Conservation (phyloP, 2,113 vertebrate genomes). For the Ornithorhynchus anatinus region DNA sequence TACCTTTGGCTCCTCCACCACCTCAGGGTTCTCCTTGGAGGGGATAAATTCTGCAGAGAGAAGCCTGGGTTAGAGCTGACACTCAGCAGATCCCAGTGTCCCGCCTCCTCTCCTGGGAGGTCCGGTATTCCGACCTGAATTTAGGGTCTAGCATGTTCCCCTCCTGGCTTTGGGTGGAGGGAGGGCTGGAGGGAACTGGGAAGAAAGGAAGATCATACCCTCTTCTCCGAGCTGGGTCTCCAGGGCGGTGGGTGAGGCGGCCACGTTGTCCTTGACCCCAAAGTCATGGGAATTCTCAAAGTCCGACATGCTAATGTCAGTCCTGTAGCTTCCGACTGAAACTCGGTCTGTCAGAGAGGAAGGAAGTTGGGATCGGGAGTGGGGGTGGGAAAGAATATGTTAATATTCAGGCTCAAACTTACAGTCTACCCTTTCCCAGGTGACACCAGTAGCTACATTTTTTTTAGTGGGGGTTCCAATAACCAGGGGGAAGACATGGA, state of each 20-base stretch:
- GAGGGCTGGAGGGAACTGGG: neutral
- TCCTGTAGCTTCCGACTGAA: slow-evolving; percentile 76
- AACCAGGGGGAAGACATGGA: too few relatives aligned
- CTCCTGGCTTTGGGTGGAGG: neutral
- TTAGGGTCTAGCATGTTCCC: neutral
- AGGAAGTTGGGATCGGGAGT: neutral
- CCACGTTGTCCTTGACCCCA: slow-evolving; percentile 44
- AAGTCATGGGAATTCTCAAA: slow-evolving; percentile 60
- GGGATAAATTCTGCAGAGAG: slow-evolving; percentile 39
- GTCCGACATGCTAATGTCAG: slow-evolving; percentile 76
- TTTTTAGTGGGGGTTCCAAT: too few relatives aligned
- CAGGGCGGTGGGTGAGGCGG: slow-evolving; percentile 7
- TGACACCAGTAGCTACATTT: too few relatives aligned
- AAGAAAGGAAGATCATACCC: slow-evolving; percentile 36
- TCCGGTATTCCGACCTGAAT: too few relatives aligned
- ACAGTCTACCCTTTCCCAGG: too few relatives aligned
- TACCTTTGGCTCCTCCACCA: neutral
- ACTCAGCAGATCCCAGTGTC: neutral
- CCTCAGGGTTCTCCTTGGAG: rapidly evolving
- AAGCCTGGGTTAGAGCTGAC: neutral
- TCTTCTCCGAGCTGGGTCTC: slow-evolving; percentile 54
- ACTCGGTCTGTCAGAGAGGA: slow-evolving; percentile 61
- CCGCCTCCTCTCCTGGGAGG: neutral
- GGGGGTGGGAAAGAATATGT: rapidly evolving
- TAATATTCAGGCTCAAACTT: too few relatives aligned